Conservation (phyloP, 2,888 invertebrate species). For the Agrotis ipsilon region DNA sequence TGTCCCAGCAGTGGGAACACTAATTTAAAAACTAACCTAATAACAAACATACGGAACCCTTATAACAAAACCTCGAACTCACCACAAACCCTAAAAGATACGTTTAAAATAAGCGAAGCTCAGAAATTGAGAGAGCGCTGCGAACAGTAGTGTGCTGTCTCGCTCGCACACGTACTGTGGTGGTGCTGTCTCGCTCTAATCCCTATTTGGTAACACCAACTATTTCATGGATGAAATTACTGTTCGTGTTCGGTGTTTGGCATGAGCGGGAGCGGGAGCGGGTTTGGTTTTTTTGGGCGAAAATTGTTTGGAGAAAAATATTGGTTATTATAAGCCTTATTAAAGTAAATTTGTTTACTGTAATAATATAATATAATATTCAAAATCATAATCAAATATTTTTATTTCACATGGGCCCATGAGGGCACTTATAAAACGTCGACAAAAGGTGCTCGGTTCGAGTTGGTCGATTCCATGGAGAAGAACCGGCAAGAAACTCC, state of each 20-base stretch:
- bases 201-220: conserved; percentile 91
- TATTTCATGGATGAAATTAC: conserved; percentile 91
- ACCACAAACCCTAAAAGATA: conserved; percentile 68
- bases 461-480: no score
- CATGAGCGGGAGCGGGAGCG: conserved; percentile 67
- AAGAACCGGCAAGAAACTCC: no score
- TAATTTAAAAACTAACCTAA: conserved; percentile 14
- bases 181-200: conserved; percentile 84
- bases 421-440: no score
- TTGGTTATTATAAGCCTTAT: no score
- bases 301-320: not conserved
- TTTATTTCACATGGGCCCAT: no score
- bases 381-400: no score
- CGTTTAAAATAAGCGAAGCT: conserved; percentile 76
- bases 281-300: not conserved
- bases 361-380: no score
- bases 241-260: conserved; percentile 70
- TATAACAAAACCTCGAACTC: conserved; percentile 15
- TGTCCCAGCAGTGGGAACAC: no score
- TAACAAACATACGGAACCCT: conserved; percentile 47
- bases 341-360: no score
- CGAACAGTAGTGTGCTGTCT: conserved; percentile 65
- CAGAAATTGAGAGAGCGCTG: conserved; percentile 82
- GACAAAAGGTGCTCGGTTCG: no score
- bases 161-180: conserved; percentile 70